Percentiles rank a stretch among this genome's conserved stretches.
These are phyloP conservation scores for Allacma fusca DNA, from an alignment of 2,888 invertebrate genomes.

Conservation along the genomic window DNA sequence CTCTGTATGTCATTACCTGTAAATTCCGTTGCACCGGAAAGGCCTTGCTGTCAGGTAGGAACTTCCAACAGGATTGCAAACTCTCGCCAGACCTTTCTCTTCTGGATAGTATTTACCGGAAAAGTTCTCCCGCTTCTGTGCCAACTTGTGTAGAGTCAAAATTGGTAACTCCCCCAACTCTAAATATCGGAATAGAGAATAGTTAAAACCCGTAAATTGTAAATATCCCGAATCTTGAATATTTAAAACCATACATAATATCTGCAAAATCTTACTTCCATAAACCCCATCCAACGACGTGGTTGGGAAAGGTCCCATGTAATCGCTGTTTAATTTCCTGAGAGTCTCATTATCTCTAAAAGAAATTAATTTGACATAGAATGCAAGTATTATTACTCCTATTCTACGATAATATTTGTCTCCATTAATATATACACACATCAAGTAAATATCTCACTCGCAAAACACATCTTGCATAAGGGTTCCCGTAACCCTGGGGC, in stretches of 20 bases:
- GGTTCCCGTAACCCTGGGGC: conserved; percentile 47
- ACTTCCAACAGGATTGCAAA: conserved; percentile 58
- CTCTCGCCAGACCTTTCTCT: conserved; percentile 58
- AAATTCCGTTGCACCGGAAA: conserved; percentile 56
- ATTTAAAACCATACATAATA: too few relatives aligned
- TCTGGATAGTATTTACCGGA: conserved; percentile 57
- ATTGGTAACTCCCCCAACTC: conserved; percentile 59
- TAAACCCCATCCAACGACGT: conserved; percentile 53
- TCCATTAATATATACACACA: too few relatives aligned
- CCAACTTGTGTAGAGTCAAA: conserved; percentile 56
- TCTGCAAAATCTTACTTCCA: conserved; percentile 2
- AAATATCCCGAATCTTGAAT: too few relatives aligned
- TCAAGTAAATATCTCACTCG: conserved; percentile 50
- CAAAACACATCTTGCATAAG: conserved; percentile 54
- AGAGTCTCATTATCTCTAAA: conserved; percentile 37
- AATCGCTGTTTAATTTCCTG: conserved; percentile 50
- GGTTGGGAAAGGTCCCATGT: conserved; percentile 53
- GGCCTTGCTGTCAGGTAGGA: conserved; percentile 59
- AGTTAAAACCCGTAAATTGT: too few relatives aligned
- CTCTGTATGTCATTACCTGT: conserved; percentile 41
- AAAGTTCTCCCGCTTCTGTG: conserved; percentile 54
- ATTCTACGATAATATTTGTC: too few relatives aligned
- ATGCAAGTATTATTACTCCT: neutral
- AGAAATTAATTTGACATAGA: conserved; percentile 41
- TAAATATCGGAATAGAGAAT: too few relatives aligned